Evolutionary conservation across 1,140 invertebrate species (phyloP).

Genomic region (Sitodiplosis mosellana): DNA sequence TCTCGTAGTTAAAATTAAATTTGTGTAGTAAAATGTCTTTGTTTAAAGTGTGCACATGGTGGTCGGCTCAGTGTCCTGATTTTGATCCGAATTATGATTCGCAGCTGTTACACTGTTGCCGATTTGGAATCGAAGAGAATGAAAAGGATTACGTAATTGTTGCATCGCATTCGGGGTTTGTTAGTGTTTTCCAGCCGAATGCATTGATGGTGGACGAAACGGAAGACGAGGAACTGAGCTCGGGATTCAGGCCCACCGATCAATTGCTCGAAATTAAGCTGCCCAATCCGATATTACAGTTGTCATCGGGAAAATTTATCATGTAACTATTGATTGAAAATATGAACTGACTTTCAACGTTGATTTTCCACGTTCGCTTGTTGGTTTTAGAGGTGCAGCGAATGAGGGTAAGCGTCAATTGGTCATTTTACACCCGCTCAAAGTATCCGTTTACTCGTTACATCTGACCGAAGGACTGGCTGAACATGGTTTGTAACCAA

Average conservation of each 20-base stretch:
- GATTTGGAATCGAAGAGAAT: conserved; percentile 32
- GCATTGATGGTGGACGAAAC: conserved; percentile 21
- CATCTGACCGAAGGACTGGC: conserved; percentile 14
- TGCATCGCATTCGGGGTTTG: conserved; percentile 47
- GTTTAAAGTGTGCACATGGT: conserved; percentile 60
- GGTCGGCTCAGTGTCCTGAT: conserved; percentile 42
- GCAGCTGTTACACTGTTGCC: conserved; percentile 17
- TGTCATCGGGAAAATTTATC: conserved; percentile 48
- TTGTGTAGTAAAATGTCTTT: conserved; percentile 42
- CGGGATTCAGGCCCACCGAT: conserved; percentile 40
- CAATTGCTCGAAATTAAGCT: conserved; percentile 49
- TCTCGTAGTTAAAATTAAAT: too few relatives aligned
- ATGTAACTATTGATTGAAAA: conserved; percentile 30
- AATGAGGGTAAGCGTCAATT: conserved; percentile 8
- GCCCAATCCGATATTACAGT: conserved; percentile 44
- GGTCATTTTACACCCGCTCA: conserved; percentile 16
- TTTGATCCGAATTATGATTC: conserved; percentile 28
- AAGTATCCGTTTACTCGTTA: conserved; percentile 19
- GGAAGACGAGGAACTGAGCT: conserved; percentile 14
- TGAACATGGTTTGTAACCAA: conserved; percentile 13
- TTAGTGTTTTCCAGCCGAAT: conserved; percentile 44
- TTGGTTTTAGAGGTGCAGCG: neutral
- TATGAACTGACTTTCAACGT: neutral
- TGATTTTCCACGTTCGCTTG: neutral
- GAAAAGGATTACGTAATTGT: conserved; percentile 43